Conservation (phyloP, 1,140 invertebrate species). For the Microplitis mediator region DNA sequence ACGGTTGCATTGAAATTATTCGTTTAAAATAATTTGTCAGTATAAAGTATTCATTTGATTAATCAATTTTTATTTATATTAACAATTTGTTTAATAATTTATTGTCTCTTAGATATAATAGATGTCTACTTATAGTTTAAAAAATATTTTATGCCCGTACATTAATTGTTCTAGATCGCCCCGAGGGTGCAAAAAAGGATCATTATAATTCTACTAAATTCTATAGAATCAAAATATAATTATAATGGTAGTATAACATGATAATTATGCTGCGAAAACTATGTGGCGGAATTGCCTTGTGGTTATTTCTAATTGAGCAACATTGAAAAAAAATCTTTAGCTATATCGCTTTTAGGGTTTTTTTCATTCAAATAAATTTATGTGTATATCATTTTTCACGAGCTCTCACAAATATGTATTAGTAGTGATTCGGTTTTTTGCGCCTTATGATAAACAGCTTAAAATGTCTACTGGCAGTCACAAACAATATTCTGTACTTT, state of each 20-base stretch:
- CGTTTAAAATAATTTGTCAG: too few relatives aligned
- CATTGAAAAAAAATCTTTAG: too few relatives aligned
- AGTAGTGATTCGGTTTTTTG: slow-evolving; percentile 8
- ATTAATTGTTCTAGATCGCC: neutral
- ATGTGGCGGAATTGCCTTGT: neutral
- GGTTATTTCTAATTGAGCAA: slow-evolving; percentile 10
- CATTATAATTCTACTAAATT: slow-evolving; percentile 13
- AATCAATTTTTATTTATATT: too few relatives aligned
- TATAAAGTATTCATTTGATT: too few relatives aligned
- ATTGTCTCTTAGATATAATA: too few relatives aligned
- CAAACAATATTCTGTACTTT: slow-evolving; percentile 12
- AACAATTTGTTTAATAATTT: too few relatives aligned
- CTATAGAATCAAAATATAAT: slow-evolving; percentile 16
- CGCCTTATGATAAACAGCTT: slow-evolving; percentile 11
- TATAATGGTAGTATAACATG: slow-evolving; percentile 13
- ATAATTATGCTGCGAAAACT: slow-evolving; percentile 24
- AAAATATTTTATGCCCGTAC: too few relatives aligned
- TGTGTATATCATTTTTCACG: slow-evolving; percentile 27
- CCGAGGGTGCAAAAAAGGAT: slow-evolving; percentile 17
- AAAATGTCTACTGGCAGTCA: slow-evolving; percentile 12
- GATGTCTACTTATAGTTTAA: too few relatives aligned
- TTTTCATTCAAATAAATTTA: slow-evolving; percentile 11
- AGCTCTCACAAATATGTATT: slow-evolving; percentile 20
- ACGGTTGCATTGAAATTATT: neutral
- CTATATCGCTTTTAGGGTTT: neutral